Percentiles rank a stretch among this genome's conserved stretches.
Conservation (phyloP, 2,113 vertebrate genomes). For the Thryonomys swinderianus region DNA sequence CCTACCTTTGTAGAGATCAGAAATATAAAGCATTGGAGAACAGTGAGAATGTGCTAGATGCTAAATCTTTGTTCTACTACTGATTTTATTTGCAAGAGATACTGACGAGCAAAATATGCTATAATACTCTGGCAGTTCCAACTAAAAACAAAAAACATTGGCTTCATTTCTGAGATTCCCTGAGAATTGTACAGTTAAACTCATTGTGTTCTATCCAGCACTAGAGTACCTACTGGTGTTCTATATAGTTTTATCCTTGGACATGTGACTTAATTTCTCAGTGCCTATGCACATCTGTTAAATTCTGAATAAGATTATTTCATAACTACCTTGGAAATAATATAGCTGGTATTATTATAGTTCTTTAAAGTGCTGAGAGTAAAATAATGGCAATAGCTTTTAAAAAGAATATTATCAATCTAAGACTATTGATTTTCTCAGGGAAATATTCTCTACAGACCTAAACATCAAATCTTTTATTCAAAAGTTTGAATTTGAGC, state of each 20-base stretch:
- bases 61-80: not conserved
- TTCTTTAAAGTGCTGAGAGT: not conserved
- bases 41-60: not conserved
- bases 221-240: not conserved
- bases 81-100: not conserved
- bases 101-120: not conserved
- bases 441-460: not conserved
- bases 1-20: not conserved
- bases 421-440: not conserved
- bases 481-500: not conserved
- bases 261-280: not conserved
- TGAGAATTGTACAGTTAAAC: not conserved
- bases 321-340: not conserved
- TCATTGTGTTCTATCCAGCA: not conserved
- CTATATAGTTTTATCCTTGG: not conserved
- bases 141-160: not conserved
- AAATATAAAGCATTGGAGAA: not conserved
- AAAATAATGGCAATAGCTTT: not conserved
- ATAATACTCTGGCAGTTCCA: not conserved
- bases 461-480: not conserved
- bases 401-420: not conserved
- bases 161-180: not conserved
- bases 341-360: not conserved
- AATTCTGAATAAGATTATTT: not conserved
- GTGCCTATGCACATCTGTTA: not conserved